Base-by-base conservation (phyloP, 2,113 vertebrate species). In the Xiphias gladius region DNA sequence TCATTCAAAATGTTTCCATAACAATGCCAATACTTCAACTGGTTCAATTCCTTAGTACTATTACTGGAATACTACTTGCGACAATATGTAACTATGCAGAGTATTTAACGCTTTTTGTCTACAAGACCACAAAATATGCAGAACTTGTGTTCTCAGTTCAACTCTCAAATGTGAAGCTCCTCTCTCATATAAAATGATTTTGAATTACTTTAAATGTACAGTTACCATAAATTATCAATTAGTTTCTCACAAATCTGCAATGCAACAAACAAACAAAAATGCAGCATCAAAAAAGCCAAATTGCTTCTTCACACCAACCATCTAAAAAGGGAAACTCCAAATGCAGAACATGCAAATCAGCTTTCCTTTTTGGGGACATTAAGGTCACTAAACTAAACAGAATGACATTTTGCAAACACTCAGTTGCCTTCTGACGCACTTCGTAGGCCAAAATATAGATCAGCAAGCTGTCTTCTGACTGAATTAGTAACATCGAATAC, bases 401-500 rank as follows among this genome's bases (percentile, higher is more conserved):
- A 80, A 41, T 20, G 5, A 26, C n/a, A n/a, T 22, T 28, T 13
- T 63, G 1, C 12, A 4, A 55, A 39, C 8, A 14, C 35, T 26
- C 20, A 11, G 17, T 32, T 7, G 0, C 3, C 26, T 57, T 64
- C 14, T 50, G 35, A 65, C 0, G 1, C 12, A 65, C 19, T 32
- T 6, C 3, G 11, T 28, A 12, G 13, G 26, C 11, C 2, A 39
- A 72, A 32, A 43, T 35, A 65, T 19, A 37, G 11, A 72, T 11
- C 19, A 54, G 7, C 4, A 55, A 39, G 22, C 16, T 0, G 39
- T 20, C 26, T 35, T 65, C 48, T 63, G 32, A 50, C 62, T 28
- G 22, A 61, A 66, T 75, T 39, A 67, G 20, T 46, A 20, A 58
- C 48, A 37, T 61, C 32, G 73, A 35, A 62, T 79, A 46, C 12